A percentile compares a stretch with the other conserved stretches of the same genome.
These are phyloP conservation scores for Aythya fuligula DNA, from an alignment of 2,797 vertebrate genomes.

Conservation along the genomic window DNA sequence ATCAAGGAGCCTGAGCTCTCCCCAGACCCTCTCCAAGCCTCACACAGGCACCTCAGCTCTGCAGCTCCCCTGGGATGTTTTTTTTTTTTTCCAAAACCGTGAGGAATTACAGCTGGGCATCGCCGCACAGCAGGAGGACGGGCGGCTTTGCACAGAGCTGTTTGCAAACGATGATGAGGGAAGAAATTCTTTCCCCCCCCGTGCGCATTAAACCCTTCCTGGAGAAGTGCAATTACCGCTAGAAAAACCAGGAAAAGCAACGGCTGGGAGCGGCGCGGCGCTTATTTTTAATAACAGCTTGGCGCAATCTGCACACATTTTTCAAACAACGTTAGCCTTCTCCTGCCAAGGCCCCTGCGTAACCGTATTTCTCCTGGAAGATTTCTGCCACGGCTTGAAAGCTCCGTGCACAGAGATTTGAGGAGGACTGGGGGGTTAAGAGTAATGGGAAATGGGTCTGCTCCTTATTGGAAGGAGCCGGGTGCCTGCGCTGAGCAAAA, in stretches of 20 bases:
- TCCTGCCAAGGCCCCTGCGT: constrained; percentile 45
- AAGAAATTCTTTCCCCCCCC: background rate
- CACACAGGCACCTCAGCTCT: no score
- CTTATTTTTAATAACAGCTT: constrained; percentile 56
- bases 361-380: constrained; percentile 7
- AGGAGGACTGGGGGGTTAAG: background rate
- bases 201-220: background rate
- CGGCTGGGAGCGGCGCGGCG: background rate
- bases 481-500: background rate
- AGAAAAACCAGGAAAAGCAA: background rate
- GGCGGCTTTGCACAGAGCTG: background rate
- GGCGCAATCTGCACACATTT: constrained; percentile 36
- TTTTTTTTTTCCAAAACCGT: background rate
- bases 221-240: background rate
- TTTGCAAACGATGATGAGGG: background rate
- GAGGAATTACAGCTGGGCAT: background rate
- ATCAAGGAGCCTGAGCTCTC: background rate
- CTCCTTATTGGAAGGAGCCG: background rate
- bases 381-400: background rate
- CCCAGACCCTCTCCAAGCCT: background rate
- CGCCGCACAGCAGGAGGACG: background rate
- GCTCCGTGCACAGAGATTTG: background rate
- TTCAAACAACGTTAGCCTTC: background rate
- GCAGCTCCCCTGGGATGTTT: no score
- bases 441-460: background rate